Evolutionary conservation across 1,140 invertebrate genomes (phyloP), one percentile per base, ranked within the genome.

Genomic region (Fopius arisanus): DNA sequence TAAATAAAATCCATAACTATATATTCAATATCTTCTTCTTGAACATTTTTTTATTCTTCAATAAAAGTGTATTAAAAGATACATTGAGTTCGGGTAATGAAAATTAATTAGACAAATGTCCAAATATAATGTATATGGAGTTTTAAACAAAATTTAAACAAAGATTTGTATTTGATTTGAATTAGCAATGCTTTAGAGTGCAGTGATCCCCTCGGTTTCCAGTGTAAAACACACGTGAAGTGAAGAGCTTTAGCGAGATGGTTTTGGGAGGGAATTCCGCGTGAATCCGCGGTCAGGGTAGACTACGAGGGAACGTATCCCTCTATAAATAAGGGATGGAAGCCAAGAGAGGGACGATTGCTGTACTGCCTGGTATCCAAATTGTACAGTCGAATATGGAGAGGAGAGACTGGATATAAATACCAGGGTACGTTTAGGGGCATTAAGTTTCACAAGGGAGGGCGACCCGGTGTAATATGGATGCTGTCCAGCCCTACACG

Each of bases 311-410:
- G 62, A 74, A 59, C 70, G 68, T 65, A 33, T 70, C 43, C 67
- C 66, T 33, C 75, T 74, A 78, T 78, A 78, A 78, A 78, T 78
- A 77, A 78, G 78, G 78, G 78, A 78, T 74, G 63, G 75, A 71
- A 74, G 48, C 41, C 54, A 41, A 70, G 63, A 29, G 21, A 28
- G 28, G 54, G 54, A 59, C n/a, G 29, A n/a, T 65, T 33, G 14
- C n/a, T 65, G 29, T 62, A 72, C 29, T 6, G 12, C 69, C 67
- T 28, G 65, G 63, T 48, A 51, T 5, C 70, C 66, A 66, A 77
- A 75, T 75, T 69, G 75, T 74, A 40, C 67, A 62, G 59, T 43
- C 59, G 48, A n/a, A 73, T 29, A 62, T 77, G 70, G 74, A 54
- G 54, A 9, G 37, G 71, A 75, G 67, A 72, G 37, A 73, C 68